Base-by-base conservation (phyloP, 2,113 vertebrate species). In the Catharus bicknelli region DNA sequence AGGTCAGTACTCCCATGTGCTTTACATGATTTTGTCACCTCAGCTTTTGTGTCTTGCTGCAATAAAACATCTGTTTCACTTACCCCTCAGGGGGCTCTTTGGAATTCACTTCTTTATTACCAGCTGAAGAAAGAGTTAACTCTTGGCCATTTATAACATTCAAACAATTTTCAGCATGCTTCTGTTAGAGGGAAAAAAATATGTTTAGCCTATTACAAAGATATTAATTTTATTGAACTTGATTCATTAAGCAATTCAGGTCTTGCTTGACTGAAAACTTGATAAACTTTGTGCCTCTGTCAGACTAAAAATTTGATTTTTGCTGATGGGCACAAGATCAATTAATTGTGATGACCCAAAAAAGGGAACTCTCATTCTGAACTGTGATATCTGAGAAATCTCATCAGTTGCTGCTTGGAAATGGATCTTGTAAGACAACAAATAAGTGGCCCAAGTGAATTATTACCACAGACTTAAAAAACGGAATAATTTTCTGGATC, bases 91-190 rank as follows among this genome's bases (percentile, higher is more conserved):
- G 69, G 63, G 30, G 19, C 20, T 83, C 73, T 86, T 94, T 83
- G 21, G 93, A 83, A 77, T 38, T 48, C 11, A 45, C 47, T 67
- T 79, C 95, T 66, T 92, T 55, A 55, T 96, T 90, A 64, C 81
- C 91, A 86, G 97, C 68, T 86, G 69, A 59, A 51, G 98, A 97
- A 95, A 97, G 90, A 45, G 96, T 97, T 95, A 98, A 94, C 36
- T 97, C 94, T 47, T 97, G 97, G n/a, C 95, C 97, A 81, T 95
- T 97, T 69, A 96, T 40, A 79, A 91, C 62, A 94, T 94, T 98
- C 62, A 98, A 95, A 95, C 97, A 97, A 76, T 97, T 97, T 38
- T 98, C 98, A 50, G 97, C 88, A 18, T 97, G 97, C 67, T 97
- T 98, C 99, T 99, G 96, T 93, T 55, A 94, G 34, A 87, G 11